Conservation (phyloP, 1,140 invertebrate species). For the Sarcophaga peregrina region DNA sequence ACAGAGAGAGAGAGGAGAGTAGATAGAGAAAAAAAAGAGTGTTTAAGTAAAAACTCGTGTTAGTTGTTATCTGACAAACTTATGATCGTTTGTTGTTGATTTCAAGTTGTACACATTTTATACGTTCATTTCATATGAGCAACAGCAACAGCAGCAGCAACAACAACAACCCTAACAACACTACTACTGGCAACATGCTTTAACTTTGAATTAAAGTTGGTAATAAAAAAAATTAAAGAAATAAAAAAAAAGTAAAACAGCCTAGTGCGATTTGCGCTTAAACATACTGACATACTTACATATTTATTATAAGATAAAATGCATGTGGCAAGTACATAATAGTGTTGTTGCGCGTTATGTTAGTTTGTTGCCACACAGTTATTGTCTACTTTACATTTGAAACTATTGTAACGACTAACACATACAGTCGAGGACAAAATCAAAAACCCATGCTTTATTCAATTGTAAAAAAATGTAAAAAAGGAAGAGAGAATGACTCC, state of each 20-base stretch:
- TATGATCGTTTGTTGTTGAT: constrained; percentile 41
- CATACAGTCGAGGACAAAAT: neutral
- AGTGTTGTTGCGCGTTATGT: constrained; percentile 14
- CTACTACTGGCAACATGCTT: neutral
- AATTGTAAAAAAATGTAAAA: no score
- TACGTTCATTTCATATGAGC: neutral
- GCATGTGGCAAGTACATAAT: constrained; percentile 17
- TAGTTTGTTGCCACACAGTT: neutral
- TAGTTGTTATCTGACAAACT: constrained; percentile 41
- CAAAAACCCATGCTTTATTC: no score
- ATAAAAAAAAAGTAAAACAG: no score
- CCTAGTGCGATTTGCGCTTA: neutral
- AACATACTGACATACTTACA: constrained; percentile 1
- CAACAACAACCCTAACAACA: neutral
- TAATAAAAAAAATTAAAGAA: no score
- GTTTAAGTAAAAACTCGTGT: constrained; percentile 41
- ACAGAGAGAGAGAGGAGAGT: neutral
- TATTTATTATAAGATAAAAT: constrained; percentile 19
- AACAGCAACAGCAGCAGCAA: neutral
- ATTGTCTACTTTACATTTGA: constrained; percentile 10
- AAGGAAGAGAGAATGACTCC: no score
- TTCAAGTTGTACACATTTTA: constrained; percentile 31
- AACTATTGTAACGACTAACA: neutral
- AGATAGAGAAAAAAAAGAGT: neutral
- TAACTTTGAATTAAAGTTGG: neutral